Evolutionary conservation across 1,140 invertebrate genomes (phyloP).

Genomic region (Pissodes strobi): DNA sequence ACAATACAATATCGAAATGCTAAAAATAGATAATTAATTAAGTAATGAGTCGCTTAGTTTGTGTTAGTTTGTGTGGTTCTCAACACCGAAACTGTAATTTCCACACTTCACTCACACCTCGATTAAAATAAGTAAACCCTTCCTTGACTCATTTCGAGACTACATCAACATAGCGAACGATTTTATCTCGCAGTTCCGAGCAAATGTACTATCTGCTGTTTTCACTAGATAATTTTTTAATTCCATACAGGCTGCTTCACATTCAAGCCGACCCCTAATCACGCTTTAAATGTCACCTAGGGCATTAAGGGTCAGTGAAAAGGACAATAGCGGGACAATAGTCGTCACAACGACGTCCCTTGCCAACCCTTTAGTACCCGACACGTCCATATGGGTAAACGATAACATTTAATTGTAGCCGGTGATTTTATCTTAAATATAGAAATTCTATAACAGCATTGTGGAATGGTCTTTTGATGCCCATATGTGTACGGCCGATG

Average conservation of each 20-base stretch:
- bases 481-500: slow-evolving; percentile 16
- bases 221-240: not conserved
- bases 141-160: too few relatives aligned
- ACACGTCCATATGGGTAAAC: slow-evolving; percentile 34
- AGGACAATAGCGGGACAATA: slow-evolving; percentile 31
- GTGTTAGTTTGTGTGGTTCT: too few relatives aligned
- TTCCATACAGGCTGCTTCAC: not conserved
- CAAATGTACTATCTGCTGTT: not conserved
- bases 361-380: slow-evolving; percentile 26
- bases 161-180: too few relatives aligned
- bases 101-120: too few relatives aligned
- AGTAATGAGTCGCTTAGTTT: too few relatives aligned
- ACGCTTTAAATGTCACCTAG: slow-evolving; percentile 29
- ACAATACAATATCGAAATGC: too few relatives aligned
- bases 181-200: too few relatives aligned
- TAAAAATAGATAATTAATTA: too few relatives aligned
- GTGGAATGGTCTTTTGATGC: slow-evolving; percentile 21
- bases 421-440: slow-evolving; percentile 31
- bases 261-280: slow-evolving; percentile 23
- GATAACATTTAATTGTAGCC: slow-evolving; percentile 37
- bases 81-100: too few relatives aligned
- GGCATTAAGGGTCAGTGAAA: slow-evolving; percentile 29
- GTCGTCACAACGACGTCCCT: slow-evolving; percentile 21
- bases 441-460: slow-evolving; percentile 30
- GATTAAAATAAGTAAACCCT: too few relatives aligned